Evolutionary conservation across 1,140 invertebrate genomes (phyloP).

Genomic region (Drosophila hydei): DNA sequence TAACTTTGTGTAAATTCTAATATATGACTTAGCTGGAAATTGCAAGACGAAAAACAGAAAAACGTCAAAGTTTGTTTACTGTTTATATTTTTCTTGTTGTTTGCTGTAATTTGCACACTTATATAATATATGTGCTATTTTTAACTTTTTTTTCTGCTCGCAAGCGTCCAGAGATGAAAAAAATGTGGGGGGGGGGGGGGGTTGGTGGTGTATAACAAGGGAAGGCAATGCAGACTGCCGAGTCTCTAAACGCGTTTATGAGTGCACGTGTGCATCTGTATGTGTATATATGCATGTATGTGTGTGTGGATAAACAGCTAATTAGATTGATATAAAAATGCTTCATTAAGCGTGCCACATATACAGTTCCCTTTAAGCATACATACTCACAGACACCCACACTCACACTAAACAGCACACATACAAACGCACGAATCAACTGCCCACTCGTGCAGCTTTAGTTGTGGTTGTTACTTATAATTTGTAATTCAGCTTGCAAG

Average conservation of each 20-base stretch:
- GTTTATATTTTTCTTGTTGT: too few relatives aligned
- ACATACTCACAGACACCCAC: too few relatives aligned
- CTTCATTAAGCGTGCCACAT: constrained; percentile 29
- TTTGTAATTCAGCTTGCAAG: constrained; percentile 56
- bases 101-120: too few relatives aligned
- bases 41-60: constrained; percentile 31
- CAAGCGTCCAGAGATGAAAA: constrained; percentile 32
- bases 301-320: constrained; percentile 40
- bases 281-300: not conserved
- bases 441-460: constrained; percentile 55
- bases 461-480: constrained; percentile 14
- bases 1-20: not conserved
- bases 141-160: constrained; percentile 2
- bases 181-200: not conserved
- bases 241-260: not conserved
- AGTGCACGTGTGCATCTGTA: not conserved
- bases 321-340: constrained; percentile 63
- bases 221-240: constrained; percentile 12
- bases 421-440: constrained; percentile 19
- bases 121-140: too few relatives aligned
- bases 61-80: not conserved
- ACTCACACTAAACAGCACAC: too few relatives aligned
- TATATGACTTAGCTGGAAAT: not conserved
- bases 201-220: not conserved
- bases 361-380: too few relatives aligned